Evolutionary conservation across 2,797 vertebrate species (phyloP).

Genomic region (Vultur gryphus): DNA sequence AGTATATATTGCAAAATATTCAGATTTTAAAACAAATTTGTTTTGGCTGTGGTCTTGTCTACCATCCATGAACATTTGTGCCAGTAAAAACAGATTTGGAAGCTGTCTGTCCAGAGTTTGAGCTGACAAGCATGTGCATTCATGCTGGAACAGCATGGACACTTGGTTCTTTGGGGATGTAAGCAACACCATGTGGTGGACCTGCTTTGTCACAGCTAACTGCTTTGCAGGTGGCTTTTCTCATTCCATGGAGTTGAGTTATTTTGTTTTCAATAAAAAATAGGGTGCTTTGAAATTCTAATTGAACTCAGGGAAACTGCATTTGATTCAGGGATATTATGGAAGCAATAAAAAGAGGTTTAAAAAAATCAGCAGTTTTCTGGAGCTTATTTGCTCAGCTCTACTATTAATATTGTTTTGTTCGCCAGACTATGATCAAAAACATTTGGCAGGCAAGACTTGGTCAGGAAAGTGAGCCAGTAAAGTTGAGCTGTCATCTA

Average conservation of each 20-base stretch:
- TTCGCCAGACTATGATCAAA: conserved; percentile 62
- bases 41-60: not conserved
- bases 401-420: conserved; percentile 30
- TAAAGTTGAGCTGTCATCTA: conserved; percentile 43
- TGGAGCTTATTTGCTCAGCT: conserved; percentile 33
- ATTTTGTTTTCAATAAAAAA: not conserved
- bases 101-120: not conserved
- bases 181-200: not conserved
- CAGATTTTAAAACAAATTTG: not conserved
- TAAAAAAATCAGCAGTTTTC: conserved; percentile 14
- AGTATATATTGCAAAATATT: not conserved
- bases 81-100: not conserved
- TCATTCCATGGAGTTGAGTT: not conserved
- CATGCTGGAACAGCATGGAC: not conserved
- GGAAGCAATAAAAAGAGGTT: not conserved
- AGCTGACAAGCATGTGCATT: not conserved
- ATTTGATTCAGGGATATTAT: not conserved
- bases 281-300: not conserved
- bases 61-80: not conserved
- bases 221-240: not conserved
- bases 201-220: not conserved
- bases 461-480: conserved; percentile 31
- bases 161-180: not conserved
- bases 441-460: conserved; percentile 43
- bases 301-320: not conserved